Base-by-base conservation (phyloP, 2,113 vertebrate genomes). In the Willisornis vidua region DNA sequence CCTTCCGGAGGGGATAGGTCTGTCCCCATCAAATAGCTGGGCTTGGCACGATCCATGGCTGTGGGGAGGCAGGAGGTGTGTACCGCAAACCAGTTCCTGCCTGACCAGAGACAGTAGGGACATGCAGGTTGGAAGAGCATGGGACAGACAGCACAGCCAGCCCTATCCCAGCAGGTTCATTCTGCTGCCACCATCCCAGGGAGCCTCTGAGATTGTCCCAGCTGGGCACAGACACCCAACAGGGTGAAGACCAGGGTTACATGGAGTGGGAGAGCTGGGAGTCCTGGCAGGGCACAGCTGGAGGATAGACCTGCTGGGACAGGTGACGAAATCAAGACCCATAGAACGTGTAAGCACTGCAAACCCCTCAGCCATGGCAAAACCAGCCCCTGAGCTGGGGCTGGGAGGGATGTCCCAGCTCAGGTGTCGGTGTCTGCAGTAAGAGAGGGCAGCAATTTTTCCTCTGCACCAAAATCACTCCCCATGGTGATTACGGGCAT, bases 181-280 rank as follows among this genome's bases (percentile, higher is more conserved):
- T 43, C 57, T 57, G 14, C 37, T 89, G n/a, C 22, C 54, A 41
- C 16, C 68, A 49, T 19, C 25, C 63, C 20, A 37, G n/a, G 14
- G 17, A 88, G 14, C 22, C 15, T 48, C 67, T 52, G 63, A n/a
- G 31, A 12, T 29, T 82, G 54, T 62, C 49, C 48, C 28, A 61
- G 45, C 65, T 70, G 46, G 41, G 31, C 46, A 77, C 31, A 66
- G 43, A 62, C 25, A 57, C 29, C 12, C n/a, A 70, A 24, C 0
- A 1, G 55, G 33, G 8, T 19, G 74, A 54, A 66, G 24, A 19
- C 10, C 0, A 0, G 26, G 28, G 14, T 23, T 46, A 45, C 18
- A 70, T n/a, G 14, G 45, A 77, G 9, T 8, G 14, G 19, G 82
- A 54, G 22, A 12, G n/a, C 28, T 87, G 23, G 20, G 10, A 13